Conservation (phyloP, 1,140 invertebrate genomes). For the Heterodera carotae region DNA sequence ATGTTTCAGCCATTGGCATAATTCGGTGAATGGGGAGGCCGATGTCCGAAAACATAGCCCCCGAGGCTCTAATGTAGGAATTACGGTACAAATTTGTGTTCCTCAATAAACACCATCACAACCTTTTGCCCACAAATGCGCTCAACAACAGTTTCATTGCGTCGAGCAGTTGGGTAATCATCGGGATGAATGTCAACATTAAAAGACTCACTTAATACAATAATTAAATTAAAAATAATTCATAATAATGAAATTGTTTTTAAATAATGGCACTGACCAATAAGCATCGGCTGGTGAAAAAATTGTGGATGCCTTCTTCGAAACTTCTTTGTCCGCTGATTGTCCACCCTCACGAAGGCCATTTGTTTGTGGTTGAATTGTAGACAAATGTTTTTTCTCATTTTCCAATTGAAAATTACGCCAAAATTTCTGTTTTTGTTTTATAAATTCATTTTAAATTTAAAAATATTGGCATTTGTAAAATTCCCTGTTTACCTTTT, state of each 20-base stretch:
- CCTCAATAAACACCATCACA: not conserved
- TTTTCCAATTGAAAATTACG: not conserved
- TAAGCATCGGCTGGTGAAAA: not conserved
- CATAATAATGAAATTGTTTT: no score
- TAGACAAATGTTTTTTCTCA: not conserved
- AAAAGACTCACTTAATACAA: slow-evolving; percentile 31
- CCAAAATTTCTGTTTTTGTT: not conserved
- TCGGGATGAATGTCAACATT: slow-evolving; percentile 51
- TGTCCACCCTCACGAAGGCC: not conserved
- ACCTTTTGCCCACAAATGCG: slow-evolving; percentile 82
- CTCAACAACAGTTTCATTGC: slow-evolving; percentile 79
- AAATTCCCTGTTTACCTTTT: not conserved
- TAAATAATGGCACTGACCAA: not conserved
- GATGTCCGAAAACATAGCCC: no score
- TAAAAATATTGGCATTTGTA: not conserved
- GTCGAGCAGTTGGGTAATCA: slow-evolving; percentile 76
- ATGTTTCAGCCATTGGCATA: no score
- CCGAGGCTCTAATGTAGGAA: no score
- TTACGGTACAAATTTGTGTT: no score
- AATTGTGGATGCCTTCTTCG: not conserved
- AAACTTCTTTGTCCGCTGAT: not conserved
- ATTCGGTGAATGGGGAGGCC: no score
- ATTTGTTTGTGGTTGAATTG: not conserved
- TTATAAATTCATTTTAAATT: not conserved
- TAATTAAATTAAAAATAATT: not conserved